Conservation (phyloP, 2,888 invertebrate genomes). For the Cheilosia vulpina region DNA sequence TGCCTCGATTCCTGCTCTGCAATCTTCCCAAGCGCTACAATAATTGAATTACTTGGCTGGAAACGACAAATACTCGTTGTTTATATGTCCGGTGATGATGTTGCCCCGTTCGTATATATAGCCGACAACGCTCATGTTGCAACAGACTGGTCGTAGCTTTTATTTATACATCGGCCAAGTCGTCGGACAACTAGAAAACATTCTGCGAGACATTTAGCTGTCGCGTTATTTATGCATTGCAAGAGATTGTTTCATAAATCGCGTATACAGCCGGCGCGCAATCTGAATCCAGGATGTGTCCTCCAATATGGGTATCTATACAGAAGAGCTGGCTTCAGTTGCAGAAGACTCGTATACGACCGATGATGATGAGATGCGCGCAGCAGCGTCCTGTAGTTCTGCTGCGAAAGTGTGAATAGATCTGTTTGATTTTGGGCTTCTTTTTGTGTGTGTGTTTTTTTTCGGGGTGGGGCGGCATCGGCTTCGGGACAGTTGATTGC, state of each 20-base stretch:
- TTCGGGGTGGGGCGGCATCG: conserved; percentile 22
- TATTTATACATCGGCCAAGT: conserved; percentile 75
- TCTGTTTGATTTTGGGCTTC: conserved; percentile 48
- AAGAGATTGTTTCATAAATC: conserved; percentile 77
- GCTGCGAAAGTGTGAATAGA: conserved; percentile 72
- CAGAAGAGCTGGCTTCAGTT: conserved; percentile 14
- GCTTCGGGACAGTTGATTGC: conserved; percentile 69
- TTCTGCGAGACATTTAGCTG: conserved; percentile 74
- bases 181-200: conserved; percentile 75
- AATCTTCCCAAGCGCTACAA: conserved; percentile 46
- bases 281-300: conserved; percentile 57
- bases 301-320: conserved; percentile 1
- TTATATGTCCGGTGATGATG: conserved; percentile 76
- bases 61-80: conserved; percentile 77
- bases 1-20: conserved; percentile 40
- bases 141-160: conserved; percentile 65
- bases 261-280: conserved; percentile 52
- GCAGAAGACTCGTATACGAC: conserved; percentile 19
- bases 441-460: conserved; percentile 6
- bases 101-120: conserved; percentile 41
- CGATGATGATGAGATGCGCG: conserved; percentile 71
- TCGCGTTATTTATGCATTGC: conserved; percentile 77
- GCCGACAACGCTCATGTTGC: conserved; percentile 53
- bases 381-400: conserved; percentile 39
- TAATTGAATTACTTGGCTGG: conserved; percentile 77